These are phyloP conservation scores for Cyanocitta stelleri DNA, from an alignment of 2,113 vertebrate species.

Conservation along the genomic window DNA sequence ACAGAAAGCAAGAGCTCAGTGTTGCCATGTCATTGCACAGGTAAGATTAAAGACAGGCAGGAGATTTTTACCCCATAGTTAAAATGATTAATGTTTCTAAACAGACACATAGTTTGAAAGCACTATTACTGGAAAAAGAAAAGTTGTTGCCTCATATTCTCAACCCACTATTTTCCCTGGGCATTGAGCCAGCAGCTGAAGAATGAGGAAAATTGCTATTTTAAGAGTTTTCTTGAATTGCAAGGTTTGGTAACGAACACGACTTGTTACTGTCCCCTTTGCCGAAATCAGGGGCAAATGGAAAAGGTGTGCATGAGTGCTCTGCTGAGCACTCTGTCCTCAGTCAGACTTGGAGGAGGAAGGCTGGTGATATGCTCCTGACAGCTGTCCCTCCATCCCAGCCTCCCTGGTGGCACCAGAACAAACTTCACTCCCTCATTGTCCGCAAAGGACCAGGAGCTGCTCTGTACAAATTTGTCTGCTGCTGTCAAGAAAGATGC, in stretches of 20 bases:
- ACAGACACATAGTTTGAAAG: slow-evolving; percentile 53
- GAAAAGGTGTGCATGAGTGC: neutral
- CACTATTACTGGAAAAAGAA: slow-evolving; percentile 21
- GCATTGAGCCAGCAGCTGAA: slow-evolving; percentile 21
- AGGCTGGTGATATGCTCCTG: neutral
- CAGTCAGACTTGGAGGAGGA: neutral
- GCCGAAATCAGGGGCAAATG: neutral
- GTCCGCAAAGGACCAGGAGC: neutral
- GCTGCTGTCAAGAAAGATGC: neutral
- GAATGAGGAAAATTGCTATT: slow-evolving; percentile 43
- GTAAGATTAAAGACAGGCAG: slow-evolving; percentile 39
- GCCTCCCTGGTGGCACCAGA: neutral
- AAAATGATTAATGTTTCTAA: slow-evolving; percentile 57
- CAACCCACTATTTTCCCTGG: slow-evolving; percentile 52
- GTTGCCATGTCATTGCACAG: slow-evolving; percentile 12
- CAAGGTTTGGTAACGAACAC: slow-evolving; percentile 8
- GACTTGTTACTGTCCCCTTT: neutral
- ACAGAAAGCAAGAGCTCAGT: neutral
- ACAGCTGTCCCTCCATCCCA: neutral
- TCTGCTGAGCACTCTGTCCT: neutral
- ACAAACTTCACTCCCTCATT: neutral
- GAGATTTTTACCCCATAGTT: slow-evolving; percentile 36
- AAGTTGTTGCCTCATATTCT: slow-evolving; percentile 39
- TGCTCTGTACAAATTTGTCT: neutral
- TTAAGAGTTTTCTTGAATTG: slow-evolving; percentile 43